Evolutionary conservation across 2,113 vertebrate species (phyloP).

Genomic region (Malaclemys terrapin): DNA sequence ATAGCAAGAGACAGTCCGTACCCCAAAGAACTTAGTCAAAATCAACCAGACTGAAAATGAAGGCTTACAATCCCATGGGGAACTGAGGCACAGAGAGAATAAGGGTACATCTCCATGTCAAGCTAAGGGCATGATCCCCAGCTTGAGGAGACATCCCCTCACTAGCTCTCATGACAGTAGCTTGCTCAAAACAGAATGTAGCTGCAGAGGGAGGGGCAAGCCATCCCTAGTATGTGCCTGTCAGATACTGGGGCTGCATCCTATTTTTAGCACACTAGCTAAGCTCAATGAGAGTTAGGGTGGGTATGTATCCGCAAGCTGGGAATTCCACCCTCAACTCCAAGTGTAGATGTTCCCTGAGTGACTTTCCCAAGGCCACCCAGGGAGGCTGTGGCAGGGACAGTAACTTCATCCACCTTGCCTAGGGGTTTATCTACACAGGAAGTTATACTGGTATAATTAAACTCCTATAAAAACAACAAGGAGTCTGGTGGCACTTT

Average conservation of each 20-base stretch:
- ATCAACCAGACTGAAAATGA: neutral
- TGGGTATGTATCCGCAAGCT: accelerated
- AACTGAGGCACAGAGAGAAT: neutral
- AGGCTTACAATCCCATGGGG: neutral
- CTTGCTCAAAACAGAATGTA: no score
- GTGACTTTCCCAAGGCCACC: neutral
- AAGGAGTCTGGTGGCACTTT: no score
- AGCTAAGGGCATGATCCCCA: neutral
- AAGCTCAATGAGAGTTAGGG: neutral
- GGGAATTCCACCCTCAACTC: accelerated
- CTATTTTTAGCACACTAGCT: neutral
- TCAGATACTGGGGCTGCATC: neutral
- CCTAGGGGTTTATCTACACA: neutral
- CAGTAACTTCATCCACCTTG: neutral
- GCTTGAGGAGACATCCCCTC: no score
- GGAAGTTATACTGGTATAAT: neutral
- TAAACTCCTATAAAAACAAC: neutral
- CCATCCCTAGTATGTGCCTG: no score
- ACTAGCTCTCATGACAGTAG: no score
- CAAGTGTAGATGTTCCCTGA: accelerated
- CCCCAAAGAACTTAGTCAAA: neutral
- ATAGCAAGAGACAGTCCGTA: neutral
- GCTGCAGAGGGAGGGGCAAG: no score
- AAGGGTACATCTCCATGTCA: neutral
- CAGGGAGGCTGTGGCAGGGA: accelerated